A percentile compares a stretch with the other conserved stretches of the same genome.
phyloP scores from a whole-genome alignment of 2,797 vertebrate genomes.

The Lithobates pipiens region DNA sequence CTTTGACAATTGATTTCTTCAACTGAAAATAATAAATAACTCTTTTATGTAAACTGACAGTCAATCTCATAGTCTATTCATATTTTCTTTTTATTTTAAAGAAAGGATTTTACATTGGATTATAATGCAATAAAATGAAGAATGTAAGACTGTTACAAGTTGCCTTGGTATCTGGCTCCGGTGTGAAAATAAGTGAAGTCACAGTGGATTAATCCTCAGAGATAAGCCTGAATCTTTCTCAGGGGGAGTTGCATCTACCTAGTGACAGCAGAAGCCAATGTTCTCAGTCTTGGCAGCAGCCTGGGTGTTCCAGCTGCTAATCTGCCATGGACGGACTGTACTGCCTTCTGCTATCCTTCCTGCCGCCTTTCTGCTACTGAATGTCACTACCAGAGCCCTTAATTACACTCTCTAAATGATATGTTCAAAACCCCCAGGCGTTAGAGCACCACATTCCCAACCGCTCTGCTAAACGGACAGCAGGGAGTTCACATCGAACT shows the following conservation, averaged over 20 bases:
- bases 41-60: no score
- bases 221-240: neutral
- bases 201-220: neutral
- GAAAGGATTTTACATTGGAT: neutral
- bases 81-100: neutral
- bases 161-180: neutral
- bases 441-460: neutral
- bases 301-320: slow-evolving; percentile 7
- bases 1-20: neutral
- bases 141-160: neutral
- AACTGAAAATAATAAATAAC: no score
- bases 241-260: slow-evolving; percentile 19
- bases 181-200: slow-evolving; percentile 12
- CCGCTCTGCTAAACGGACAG: slow-evolving; percentile 3
- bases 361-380: slow-evolving; percentile 12
- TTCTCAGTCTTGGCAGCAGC: slow-evolving; percentile 25
- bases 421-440: neutral
- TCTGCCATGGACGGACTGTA: slow-evolving; percentile 7
- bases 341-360: slow-evolving; percentile 9
- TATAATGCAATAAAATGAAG: neutral
- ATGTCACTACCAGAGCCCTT: slow-evolving; percentile 23
- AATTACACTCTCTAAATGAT: slow-evolving; percentile 41
- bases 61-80: no score
- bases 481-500: neutral
- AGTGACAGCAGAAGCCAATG: slow-evolving; percentile 10